These are phyloP conservation scores for Toxostoma redivivum DNA, from an alignment of 2,113 vertebrate species.

Conservation along the genomic window DNA sequence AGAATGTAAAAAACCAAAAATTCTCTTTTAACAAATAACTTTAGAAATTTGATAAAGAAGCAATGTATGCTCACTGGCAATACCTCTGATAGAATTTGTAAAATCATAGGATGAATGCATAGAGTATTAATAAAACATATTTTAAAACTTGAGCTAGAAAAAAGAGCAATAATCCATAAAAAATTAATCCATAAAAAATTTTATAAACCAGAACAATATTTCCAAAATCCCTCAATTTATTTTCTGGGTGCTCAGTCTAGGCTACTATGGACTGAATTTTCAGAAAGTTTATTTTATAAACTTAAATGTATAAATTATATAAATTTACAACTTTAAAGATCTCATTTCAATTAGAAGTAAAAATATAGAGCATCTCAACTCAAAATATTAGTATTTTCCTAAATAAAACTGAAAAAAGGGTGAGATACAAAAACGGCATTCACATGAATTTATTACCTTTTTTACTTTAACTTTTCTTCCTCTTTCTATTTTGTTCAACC, in stretches of 20 bases:
- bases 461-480: neutral
- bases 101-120: neutral
- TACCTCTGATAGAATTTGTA: neutral
- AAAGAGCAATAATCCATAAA: neutral
- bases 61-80: neutral
- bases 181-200: neutral
- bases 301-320: too few species aligned
- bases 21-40: constrained; percentile 20
- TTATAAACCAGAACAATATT: neutral
- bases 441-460: neutral
- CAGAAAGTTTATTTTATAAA: neutral
- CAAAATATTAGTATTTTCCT: neutral
- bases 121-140: neutral
- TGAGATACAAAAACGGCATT: neutral
- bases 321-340: neutral
- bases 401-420: neutral
- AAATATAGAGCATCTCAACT: neutral
- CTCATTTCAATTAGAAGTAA: neutral
- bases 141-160: neutral
- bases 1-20: constrained; percentile 1
- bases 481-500: neutral
- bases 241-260: neutral
- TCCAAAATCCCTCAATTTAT: accelerated
- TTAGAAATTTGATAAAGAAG: neutral
- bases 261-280: neutral